Conservation (phyloP, 2,797 vertebrate genomes). For the Phaenicophaeus curvirostris region DNA sequence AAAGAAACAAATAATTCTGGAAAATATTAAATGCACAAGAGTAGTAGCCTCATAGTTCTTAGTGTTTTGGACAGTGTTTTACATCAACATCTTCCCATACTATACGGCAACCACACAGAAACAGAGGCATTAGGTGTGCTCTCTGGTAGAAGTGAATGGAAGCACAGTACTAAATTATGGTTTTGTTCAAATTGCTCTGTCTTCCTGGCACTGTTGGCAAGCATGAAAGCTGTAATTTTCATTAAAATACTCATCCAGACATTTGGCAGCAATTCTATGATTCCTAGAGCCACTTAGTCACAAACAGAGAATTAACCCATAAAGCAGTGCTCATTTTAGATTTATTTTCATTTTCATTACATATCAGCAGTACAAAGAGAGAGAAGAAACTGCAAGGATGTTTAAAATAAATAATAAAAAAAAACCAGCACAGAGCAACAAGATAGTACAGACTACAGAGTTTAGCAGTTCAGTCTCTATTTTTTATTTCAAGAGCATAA, state of each 20-base stretch:
- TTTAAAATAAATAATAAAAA: background rate
- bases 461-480: background rate
- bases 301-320: conserved; percentile 63
- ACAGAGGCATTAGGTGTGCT: background rate
- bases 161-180: conserved; percentile 30
- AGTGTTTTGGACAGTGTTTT: conserved; percentile 17
- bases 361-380: background rate
- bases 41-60: background rate
- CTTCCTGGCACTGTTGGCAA: conserved; percentile 28
- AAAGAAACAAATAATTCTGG: background rate
- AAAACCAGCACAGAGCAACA: background rate
- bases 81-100: background rate
- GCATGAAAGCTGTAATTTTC: conserved; percentile 72
- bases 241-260: conserved; percentile 65
- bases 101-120: background rate
- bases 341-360: conserved; percentile 42
- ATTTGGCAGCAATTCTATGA: conserved; percentile 53
- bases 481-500: background rate
- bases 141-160: background rate
- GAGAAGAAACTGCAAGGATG: background rate
- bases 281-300: conserved; percentile 46
- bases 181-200: conserved; percentile 29
- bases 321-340: conserved; percentile 19
- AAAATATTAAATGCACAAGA: background rate
- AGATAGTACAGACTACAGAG: background rate